Percentiles rank a stretch among this genome's conserved stretches.
These are phyloP conservation scores for Scleropages formosus DNA, from an alignment of 2,797 vertebrate genomes.

Conservation along the genomic window DNA sequence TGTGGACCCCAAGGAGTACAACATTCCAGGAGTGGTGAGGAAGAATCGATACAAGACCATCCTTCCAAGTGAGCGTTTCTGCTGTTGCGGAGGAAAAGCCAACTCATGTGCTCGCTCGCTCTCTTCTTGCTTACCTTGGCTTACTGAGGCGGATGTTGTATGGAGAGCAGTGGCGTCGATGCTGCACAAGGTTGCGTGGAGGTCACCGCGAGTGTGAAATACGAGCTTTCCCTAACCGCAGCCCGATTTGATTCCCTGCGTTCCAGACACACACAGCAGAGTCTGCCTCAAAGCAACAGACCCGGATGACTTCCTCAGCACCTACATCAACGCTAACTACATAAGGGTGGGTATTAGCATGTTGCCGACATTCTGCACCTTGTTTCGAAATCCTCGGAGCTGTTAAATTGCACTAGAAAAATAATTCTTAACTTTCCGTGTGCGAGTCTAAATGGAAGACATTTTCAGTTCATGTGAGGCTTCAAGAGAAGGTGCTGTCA, in stretches of 20 bases:
- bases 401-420: too few relatives aligned
- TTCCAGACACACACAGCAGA: constrained; percentile 94
- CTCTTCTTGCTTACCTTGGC: not conserved
- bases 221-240: constrained; percentile 21
- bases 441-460: constrained; percentile 2
- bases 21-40: constrained; percentile 92
- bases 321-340: constrained; percentile 98
- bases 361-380: not conserved
- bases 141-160: not conserved
- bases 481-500: not conserved
- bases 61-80: constrained; percentile 28
- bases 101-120: not conserved
- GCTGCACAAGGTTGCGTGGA: constrained; percentile 5
- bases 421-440: not conserved
- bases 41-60: constrained; percentile 79
- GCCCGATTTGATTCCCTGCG: not conserved
- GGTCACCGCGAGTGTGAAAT: constrained; percentile 16
- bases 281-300: constrained; percentile 87
- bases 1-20: constrained; percentile 79
- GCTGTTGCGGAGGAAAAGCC: not conserved
- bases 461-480: not conserved
- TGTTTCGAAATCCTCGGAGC: not conserved
- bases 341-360: constrained; percentile 79
- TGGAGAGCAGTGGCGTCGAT: constrained; percentile 1
- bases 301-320: constrained; percentile 85